phyloP scores from a whole-genome alignment of 2,888 invertebrate genomes.

The Apamea monoglypha region DNA sequence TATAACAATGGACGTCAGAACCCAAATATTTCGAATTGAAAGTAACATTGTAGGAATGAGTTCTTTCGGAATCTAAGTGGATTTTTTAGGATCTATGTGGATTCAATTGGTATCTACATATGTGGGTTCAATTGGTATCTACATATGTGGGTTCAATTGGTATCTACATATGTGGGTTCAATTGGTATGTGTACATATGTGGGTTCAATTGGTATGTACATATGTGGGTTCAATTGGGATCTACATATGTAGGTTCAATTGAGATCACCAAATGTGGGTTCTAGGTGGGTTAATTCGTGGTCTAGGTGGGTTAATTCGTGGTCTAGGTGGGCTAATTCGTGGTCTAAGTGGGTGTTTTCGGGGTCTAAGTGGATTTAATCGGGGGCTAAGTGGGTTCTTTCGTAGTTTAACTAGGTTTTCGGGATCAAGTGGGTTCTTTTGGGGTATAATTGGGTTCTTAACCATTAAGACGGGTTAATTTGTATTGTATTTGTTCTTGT shows the following conservation, averaged over 20 bases:
- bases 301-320: too few species aligned
- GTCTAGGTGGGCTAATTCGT: too few species aligned
- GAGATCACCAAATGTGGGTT: too few species aligned
- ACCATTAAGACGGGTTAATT: background rate
- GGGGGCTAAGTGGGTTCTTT: background rate
- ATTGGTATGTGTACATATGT: too few species aligned
- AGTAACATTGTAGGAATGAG: background rate
- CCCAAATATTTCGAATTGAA: background rate
- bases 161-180: too few species aligned
- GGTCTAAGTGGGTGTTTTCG: background rate
- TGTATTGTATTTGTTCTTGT: background rate
- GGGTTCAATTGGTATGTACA: too few species aligned
- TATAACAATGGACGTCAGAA: background rate
- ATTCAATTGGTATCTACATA: too few species aligned
- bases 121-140: background rate
- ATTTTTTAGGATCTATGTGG: background rate
- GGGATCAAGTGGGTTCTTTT: background rate
- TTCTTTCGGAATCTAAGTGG: background rate
- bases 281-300: too few species aligned
- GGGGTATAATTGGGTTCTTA: background rate
- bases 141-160: too few species aligned
- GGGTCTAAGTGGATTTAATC: background rate
- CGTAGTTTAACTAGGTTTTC: background rate
- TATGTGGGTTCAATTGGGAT: too few species aligned
- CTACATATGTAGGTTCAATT: too few species aligned